Base-by-base conservation (phyloP, 2,797 vertebrate genomes). In the Girardinus metallicus region DNA sequence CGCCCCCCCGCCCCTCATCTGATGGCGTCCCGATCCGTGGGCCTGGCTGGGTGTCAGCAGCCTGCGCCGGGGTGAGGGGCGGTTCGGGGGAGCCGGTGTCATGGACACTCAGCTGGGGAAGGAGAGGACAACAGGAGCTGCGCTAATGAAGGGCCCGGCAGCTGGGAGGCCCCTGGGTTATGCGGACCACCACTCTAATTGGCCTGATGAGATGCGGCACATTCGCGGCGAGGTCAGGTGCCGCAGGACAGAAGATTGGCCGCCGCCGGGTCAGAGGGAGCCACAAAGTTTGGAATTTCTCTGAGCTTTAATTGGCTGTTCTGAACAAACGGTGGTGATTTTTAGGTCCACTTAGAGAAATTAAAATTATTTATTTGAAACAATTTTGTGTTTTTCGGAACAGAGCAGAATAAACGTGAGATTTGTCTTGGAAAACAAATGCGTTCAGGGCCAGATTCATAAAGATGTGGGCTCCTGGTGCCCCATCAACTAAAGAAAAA, bases 81-180 rank as follows among this genome's bases (percentile, higher is more conserved):
- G 13, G 83, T 43, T 78, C 87, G 85, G n/a, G 81, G 74, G 78
- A 73, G 80, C 76, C 79, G 23, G 91, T 93, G 92, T 95, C 94
- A 94, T 90, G 93, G 92, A 92, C 94, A 31, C 91, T 92, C 90
- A 86, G 93, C 85, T 72, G 88, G 90, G 84, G 84, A 88, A 82
- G 89, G 83, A 89, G 87, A 88, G 92, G 91, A 92, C 87, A 57
- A 53, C 89, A 75, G 60, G 43, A 79, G 86, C 84, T 3, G 46
- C 55, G 9, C 84, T 94, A 93, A 94, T 94, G 90, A 94, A 90
- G 91, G 84, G 85, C 82, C 83, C 64, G 86, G 83, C 85, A 81
- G 85, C 86, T 26, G 78, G 57, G 76, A 77, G 83, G 80, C 92
- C 90, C 88, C 60, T 29, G 21, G 93, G 86, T 92, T 80, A 86